Evolutionary conservation across 2,113 vertebrate genomes (phyloP).

Genomic region (Triplophysa dalaica): DNA sequence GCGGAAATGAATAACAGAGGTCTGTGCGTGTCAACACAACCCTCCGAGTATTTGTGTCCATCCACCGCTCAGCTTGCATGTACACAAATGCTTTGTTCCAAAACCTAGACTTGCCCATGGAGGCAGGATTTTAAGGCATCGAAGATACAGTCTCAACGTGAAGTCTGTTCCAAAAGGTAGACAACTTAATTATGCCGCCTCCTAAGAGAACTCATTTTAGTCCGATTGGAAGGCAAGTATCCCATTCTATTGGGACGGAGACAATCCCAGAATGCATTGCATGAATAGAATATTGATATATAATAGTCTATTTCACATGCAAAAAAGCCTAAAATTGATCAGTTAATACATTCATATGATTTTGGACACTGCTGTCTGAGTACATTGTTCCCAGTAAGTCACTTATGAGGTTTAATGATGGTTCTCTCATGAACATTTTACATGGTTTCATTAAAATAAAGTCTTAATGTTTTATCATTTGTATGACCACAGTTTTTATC

Average conservation of each 20-base stretch:
- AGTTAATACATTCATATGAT: no score
- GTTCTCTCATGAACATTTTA: no score
- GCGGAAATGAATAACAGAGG: constrained; percentile 37
- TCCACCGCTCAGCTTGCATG: constrained; percentile 3
- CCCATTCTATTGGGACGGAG: not conserved
- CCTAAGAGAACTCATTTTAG: not conserved
- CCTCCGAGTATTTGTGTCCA: constrained; percentile 28
- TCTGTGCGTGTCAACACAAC: constrained; percentile 46
- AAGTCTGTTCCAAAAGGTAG: not conserved
- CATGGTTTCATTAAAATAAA: no score
- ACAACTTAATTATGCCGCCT: not conserved
- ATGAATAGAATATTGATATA: no score
- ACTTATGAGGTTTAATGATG: no score
- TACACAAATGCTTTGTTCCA: constrained; percentile 1
- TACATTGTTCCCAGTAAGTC: no score
- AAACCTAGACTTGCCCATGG: not conserved
- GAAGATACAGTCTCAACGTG: no score
- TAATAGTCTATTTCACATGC: no score
- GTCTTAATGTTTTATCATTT: no score
- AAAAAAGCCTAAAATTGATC: no score
- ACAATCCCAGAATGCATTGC: not conserved
- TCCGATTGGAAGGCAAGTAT: not conserved
- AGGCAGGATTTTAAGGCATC: not conserved
- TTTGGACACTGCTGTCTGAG: no score
- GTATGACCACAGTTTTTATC: no score